phyloP scores from a whole-genome alignment of 53 echinoderm and acorn worm genomes.

The Actinopyga echinites region DNA sequence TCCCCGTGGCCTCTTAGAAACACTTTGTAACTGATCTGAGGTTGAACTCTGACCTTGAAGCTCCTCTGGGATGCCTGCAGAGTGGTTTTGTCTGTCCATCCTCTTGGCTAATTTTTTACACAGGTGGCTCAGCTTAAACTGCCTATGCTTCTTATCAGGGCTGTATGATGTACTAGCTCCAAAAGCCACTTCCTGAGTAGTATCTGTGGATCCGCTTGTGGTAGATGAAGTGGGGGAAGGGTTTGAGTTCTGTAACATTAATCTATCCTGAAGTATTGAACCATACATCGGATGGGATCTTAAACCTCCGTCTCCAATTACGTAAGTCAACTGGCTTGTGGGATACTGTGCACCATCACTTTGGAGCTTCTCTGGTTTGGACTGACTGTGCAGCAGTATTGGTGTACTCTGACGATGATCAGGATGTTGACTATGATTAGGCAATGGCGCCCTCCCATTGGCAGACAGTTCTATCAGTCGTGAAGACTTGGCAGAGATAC shows the following conservation, averaged over 20 bases:
- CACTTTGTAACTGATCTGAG: not conserved
- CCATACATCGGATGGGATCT: not conserved
- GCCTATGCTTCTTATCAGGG: not conserved
- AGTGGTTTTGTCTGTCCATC: not conserved
- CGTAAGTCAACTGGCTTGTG: not conserved
- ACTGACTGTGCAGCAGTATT: too few species aligned
- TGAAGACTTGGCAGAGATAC: too few species aligned
- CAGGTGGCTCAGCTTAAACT: constrained; percentile 18
- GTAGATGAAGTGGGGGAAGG: not conserved
- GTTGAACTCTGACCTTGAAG: not conserved
- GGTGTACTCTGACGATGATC: too few species aligned
- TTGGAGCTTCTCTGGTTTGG: too few species aligned
- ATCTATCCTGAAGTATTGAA: not conserved
- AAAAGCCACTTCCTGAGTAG: not conserved
- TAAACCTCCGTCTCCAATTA: not conserved
- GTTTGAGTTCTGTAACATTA: not conserved
- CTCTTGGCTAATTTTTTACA: constrained; percentile 12
- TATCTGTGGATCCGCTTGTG: not conserved
- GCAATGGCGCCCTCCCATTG: too few species aligned
- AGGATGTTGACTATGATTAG: too few species aligned
- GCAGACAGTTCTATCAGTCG: too few species aligned
- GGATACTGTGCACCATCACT: not conserved
- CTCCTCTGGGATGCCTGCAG: not conserved
- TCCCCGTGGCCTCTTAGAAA: not conserved
- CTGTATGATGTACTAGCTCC: not conserved